phyloP scores from a whole-genome alignment of 2,888 invertebrate genomes.

The Hanleya hanleyi region DNA sequence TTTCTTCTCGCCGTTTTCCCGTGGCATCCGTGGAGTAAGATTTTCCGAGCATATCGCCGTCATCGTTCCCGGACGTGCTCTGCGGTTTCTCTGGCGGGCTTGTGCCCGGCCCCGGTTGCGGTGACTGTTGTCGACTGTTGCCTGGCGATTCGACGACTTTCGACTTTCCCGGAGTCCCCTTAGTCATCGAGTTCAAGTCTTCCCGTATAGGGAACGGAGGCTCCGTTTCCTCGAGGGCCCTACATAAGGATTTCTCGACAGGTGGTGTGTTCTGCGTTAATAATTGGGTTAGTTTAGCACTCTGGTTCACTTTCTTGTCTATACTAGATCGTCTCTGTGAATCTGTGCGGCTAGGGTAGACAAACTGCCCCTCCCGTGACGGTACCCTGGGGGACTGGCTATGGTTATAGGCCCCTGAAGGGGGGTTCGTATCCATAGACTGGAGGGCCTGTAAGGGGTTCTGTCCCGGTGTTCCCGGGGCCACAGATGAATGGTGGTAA shows the following conservation, averaged over 20 bases:
- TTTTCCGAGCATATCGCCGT: conserved; percentile 41
- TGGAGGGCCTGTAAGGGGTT: conserved; percentile 39
- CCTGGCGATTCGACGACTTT: conserved; percentile 48
- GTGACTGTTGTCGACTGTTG: conserved; percentile 59
- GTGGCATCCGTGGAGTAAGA: background rate
- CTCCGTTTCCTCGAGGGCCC: background rate
- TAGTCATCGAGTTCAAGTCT: background rate
- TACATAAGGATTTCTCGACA: background rate
- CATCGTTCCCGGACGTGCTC: conserved; percentile 65
- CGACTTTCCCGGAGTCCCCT: background rate
- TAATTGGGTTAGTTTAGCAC: conserved; percentile 10
- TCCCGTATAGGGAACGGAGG: background rate
- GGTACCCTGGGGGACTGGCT: background rate
- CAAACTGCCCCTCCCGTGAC: background rate
- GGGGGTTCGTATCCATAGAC: conserved; percentile 38
- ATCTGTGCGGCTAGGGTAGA: background rate
- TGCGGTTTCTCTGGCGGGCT: conserved; percentile 67
- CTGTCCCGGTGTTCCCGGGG: background rate
- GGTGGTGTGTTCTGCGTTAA: background rate
- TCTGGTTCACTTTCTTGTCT: background rate
- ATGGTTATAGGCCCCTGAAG: conserved; percentile 4
- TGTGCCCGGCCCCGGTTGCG: conserved; percentile 62
- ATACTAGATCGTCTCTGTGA: background rate
- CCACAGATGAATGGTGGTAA: too few species aligned
- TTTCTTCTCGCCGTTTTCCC: conserved; percentile 37